Base-by-base conservation (phyloP, 2,888 invertebrate genomes). In the Allophyes oxyacanthae region DNA sequence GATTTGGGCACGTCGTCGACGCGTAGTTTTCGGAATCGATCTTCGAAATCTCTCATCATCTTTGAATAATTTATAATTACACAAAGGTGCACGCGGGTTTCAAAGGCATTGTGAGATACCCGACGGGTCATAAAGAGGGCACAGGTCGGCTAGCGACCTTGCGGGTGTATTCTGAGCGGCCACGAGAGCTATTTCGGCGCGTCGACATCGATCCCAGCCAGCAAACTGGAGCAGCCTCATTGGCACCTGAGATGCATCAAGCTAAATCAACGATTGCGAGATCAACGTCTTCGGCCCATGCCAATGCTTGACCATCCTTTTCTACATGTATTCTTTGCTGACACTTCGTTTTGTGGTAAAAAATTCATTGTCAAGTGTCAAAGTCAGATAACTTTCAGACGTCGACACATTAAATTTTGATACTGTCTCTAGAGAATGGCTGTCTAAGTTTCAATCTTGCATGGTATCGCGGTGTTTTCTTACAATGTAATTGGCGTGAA, bases 221-320 rank as follows among this genome's bases (percentile, higher is more conserved):
- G 77, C 72, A 81, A 89, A 89, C 85, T 90, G 83, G 86, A 89
- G 87, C 89, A 87, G 80, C 85, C 84, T 85, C 86, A 83, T 91
- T 91, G 90, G 89, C 91, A 91, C 87, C 86, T 86, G 83, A 79
- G 78, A 79, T 88, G 87, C 87, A 88, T 79, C 81, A 69, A 70
- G 64, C 71, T 64, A 68, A 68, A 72, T 81, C 84, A 80, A 80
- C 79, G 80, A 86, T 87, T 88, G 87, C 89, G 82, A 85, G 81
- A 85, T 85, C 79, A 77, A 78, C 77, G 70, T 68, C 65, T 72
- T 55, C 55, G 30, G 56, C 64, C 61, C 68, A 72, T 73, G 62
- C 61, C 68, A 71, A 71, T 48, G 41, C 38, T 34, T 45, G 13
- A 36, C 37, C 45, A 20, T 38, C 51, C 43, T 42, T 58, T 36